phyloP scores from a whole-genome alignment of 2,888 invertebrate species.

The Dryobotodes eremita region DNA sequence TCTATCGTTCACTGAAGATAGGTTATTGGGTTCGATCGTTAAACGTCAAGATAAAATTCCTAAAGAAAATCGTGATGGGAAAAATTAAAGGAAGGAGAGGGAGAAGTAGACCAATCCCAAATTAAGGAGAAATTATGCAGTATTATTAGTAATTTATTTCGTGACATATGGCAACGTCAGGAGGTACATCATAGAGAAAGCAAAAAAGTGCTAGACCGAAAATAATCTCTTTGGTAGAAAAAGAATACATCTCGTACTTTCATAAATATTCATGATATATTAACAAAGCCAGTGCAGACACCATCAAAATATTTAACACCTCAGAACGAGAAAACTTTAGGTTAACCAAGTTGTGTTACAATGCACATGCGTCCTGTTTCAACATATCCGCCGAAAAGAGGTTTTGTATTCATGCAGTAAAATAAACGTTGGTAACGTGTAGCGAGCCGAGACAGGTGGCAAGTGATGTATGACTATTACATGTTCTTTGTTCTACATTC shows the following conservation, averaged over 20 bases:
- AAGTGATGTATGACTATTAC: slow-evolving; percentile 75
- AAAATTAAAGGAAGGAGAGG: neutral
- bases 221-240: no score
- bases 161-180: neutral
- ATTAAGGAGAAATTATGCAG: neutral
- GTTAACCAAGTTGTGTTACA: slow-evolving; percentile 24
- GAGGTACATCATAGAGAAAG: neutral
- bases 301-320: neutral
- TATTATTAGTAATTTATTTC: neutral
- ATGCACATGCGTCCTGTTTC: slow-evolving; percentile 33
- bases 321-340: slow-evolving; percentile 15
- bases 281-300: neutral
- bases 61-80: neutral
- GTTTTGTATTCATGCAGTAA: slow-evolving; percentile 73
- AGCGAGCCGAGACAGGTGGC: slow-evolving; percentile 72
- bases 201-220: neutral
- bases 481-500: slow-evolving; percentile 70
- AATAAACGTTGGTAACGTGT: slow-evolving; percentile 58
- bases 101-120: neutral
- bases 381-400: slow-evolving; percentile 50
- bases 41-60: no score
- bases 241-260: neutral
- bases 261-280: neutral
- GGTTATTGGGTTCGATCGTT: neutral
- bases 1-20: no score